Evolutionary conservation across 2,888 invertebrate genomes (phyloP).

Genomic region (Eubasilissa splendida): DNA sequence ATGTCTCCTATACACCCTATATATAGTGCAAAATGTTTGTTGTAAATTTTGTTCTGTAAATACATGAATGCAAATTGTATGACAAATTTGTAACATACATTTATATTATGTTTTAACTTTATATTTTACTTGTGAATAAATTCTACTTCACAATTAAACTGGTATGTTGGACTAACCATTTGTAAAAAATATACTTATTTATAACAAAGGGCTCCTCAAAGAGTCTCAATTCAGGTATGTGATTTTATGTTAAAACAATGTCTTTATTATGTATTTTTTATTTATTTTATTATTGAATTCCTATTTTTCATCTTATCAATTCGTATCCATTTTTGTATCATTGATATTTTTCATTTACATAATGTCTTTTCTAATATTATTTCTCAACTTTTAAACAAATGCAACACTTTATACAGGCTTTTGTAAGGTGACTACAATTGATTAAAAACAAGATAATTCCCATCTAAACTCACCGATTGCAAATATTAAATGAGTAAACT

Average conservation of each 20-base stretch:
- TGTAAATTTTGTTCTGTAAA: slow-evolving; percentile 51
- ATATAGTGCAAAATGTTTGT: slow-evolving; percentile 44
- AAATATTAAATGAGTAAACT: too few species aligned
- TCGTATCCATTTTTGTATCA: too few species aligned
- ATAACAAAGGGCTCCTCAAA: slow-evolving; percentile 34
- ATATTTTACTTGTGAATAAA: slow-evolving; percentile 55
- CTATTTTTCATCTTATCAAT: slow-evolving; percentile 40
- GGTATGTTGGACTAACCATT: slow-evolving; percentile 37
- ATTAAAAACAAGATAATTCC: too few species aligned
- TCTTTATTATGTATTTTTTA: slow-evolving; percentile 39
- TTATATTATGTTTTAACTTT: slow-evolving; percentile 46
- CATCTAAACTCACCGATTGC: too few species aligned
- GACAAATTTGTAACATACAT: slow-evolving; percentile 51
- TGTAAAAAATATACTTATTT: slow-evolving; percentile 46
- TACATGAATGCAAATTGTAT: slow-evolving; percentile 51
- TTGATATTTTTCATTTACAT: too few species aligned
- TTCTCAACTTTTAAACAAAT: too few species aligned
- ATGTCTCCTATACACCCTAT: slow-evolving; percentile 47
- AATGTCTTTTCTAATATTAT: too few species aligned
- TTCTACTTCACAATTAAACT: slow-evolving; percentile 46
- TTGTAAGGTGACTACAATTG: too few species aligned
- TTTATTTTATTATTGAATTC: slow-evolving; percentile 35
- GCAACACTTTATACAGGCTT: too few species aligned
- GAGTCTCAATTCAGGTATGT: slow-evolving; percentile 50
- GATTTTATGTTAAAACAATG: slow-evolving; percentile 45